A percentile compares a stretch with the other conserved stretches of the same genome.
Evolutionary conservation across 2,888 invertebrate species (phyloP).

Genomic region (Linnaemya vulpina): DNA sequence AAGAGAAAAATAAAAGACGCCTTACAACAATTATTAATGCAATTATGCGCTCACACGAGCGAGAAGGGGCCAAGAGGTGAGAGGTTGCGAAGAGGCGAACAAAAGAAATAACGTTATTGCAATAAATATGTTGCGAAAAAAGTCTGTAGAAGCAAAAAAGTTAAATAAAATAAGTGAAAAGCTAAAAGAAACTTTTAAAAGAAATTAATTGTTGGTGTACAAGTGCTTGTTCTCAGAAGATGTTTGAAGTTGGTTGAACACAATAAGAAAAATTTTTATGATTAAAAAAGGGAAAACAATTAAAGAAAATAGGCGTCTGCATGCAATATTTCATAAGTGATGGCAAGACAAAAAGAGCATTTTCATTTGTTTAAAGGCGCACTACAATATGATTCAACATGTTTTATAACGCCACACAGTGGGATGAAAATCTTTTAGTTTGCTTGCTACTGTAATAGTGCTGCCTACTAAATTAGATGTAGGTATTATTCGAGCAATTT

Average conservation of each 20-base stretch:
- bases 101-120: background rate
- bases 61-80: background rate
- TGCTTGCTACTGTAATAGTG: too few relatives aligned
- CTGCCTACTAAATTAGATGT: too few relatives aligned
- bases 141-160: background rate
- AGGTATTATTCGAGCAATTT: too few relatives aligned
- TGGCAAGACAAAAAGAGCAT: background rate
- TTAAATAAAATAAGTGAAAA: background rate
- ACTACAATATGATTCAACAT: background rate
- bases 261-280: background rate
- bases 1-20: background rate
- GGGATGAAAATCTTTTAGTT: too few relatives aligned
- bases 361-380: background rate
- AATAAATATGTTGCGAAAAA: slow-evolving; percentile 12
- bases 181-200: background rate
- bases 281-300: background rate
- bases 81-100: background rate
- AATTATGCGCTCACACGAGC: slow-evolving; percentile 43
- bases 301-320: background rate
- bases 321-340: background rate
- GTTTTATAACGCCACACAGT: background rate
- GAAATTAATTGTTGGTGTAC: background rate
- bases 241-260: background rate
- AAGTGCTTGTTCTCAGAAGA: background rate
- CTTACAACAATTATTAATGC: slow-evolving; percentile 51